Evolutionary conservation across 2,888 invertebrate species (phyloP).

Genomic region (Agelastica alni): DNA sequence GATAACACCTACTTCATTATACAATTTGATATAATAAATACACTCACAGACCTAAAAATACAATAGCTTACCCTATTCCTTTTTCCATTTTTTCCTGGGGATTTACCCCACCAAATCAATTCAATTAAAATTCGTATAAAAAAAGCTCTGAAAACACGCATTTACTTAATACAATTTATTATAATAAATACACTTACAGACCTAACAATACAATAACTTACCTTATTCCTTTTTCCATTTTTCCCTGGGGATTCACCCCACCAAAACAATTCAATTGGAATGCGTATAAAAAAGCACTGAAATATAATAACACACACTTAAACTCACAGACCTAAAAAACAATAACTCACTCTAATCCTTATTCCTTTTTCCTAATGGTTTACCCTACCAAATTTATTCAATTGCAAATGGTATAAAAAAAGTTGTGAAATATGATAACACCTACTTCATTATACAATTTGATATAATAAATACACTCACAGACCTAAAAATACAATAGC

Average conservation of each 20-base stretch:
- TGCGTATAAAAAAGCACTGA: background rate
- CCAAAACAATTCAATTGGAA: slow-evolving; percentile 18
- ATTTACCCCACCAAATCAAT: slow-evolving; percentile 2
- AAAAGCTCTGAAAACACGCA: background rate
- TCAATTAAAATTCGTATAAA: slow-evolving; percentile 22
- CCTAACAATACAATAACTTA: too few relatives aligned
- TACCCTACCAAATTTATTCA: background rate
- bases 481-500: too few relatives aligned
- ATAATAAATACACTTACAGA: too few relatives aligned
- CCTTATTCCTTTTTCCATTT: background rate
- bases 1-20: background rate
- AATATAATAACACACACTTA: too few relatives aligned
- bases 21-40: too few relatives aligned
- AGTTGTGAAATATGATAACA: background rate
- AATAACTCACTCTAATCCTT: background rate
- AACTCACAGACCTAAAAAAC: too few relatives aligned
- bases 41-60: too few relatives aligned
- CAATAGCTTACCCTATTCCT: too few relatives aligned
- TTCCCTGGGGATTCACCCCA: slow-evolving; percentile 25
- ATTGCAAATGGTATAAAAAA: background rate
- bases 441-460: too few relatives aligned
- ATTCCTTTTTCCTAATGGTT: background rate
- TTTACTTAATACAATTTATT: too few relatives aligned
- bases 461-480: too few relatives aligned
- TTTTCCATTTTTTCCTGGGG: background rate